Percentiles rank a stretch among this genome's conserved stretches.
phyloP scores from a whole-genome alignment of 2,113 vertebrate species.

The Cervus canadensis region DNA sequence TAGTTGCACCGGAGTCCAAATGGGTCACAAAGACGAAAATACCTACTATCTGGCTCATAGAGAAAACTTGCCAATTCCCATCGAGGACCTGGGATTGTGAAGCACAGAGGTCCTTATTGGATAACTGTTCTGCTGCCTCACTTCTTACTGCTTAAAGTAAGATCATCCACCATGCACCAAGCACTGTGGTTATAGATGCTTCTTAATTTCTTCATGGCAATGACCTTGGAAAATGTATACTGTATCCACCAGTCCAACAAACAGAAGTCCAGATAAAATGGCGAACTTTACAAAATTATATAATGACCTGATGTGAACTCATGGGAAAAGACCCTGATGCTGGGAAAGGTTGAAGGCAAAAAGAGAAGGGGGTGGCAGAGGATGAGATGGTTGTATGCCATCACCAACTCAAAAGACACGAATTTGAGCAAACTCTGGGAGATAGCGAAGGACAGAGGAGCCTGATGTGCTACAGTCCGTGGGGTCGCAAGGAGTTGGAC shows the following conservation, averaged over 20 bases:
- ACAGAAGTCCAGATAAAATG: not conserved
- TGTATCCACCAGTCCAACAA: not conserved
- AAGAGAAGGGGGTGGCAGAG: not conserved
- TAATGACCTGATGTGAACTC: not conserved
- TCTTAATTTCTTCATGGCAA: not conserved
- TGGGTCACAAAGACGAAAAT: not conserved
- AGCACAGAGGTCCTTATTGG: not conserved
- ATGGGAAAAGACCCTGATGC: not conserved
- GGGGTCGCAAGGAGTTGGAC: not conserved
- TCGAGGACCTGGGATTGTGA: too few relatives aligned
- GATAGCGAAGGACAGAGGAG: not conserved
- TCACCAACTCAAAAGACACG: not conserved
- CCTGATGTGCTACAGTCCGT: not conserved
- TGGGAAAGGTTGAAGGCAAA: not conserved
- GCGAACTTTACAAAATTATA: not conserved
- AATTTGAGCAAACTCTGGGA: not conserved
- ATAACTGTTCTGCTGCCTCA: rapidly evolving
- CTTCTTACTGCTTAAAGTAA: not conserved
- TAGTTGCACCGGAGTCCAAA: not conserved
- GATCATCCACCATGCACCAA: too few relatives aligned
- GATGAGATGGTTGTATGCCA: not conserved
- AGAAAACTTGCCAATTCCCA: rapidly evolving
- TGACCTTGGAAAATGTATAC: not conserved
- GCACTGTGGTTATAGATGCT: not conserved
- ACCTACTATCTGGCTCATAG: not conserved